These are phyloP conservation scores for Athalia cordata DNA, from an alignment of 2,888 invertebrate genomes.

Conservation along the genomic window DNA sequence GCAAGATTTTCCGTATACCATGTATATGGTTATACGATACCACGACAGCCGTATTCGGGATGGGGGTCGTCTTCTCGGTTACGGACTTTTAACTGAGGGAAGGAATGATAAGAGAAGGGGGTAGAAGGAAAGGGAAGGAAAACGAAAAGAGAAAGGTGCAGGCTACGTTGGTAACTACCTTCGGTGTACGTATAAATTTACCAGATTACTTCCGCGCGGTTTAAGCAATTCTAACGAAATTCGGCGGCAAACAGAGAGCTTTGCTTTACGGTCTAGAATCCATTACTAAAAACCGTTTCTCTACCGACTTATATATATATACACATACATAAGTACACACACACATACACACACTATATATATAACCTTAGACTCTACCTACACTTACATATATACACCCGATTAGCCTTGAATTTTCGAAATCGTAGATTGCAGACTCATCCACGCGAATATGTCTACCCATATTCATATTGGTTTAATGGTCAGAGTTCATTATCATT, in stretches of 20 bases:
- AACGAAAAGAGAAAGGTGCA: background rate
- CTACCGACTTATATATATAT: background rate
- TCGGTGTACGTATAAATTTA: conserved; percentile 23
- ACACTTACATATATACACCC: no score
- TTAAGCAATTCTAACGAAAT: conserved; percentile 30
- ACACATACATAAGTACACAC: background rate
- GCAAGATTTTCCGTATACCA: background rate
- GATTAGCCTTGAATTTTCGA: no score
- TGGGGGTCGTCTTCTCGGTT: no score
- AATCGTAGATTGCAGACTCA: no score
- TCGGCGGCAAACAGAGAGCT: conserved; percentile 18
- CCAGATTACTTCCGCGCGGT: conserved; percentile 24
- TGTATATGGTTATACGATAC: no score
- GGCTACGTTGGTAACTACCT: background rate
- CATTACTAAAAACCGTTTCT: conserved; percentile 21
- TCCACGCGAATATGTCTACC: no score
- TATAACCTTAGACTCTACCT: no score
- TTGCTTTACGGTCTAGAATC: conserved; percentile 29
- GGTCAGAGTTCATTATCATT: no score
- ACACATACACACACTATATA: no score
- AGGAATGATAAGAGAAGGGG: background rate
- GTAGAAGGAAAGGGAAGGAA: background rate
- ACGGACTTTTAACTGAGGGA: background rate
- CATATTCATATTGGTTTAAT: no score
- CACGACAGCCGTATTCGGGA: no score